A percentile compares a stretch with the other conserved stretches of the same genome.
phyloP scores from a whole-genome alignment of 2,888 invertebrate species.

The Flexamia atlantica region DNA sequence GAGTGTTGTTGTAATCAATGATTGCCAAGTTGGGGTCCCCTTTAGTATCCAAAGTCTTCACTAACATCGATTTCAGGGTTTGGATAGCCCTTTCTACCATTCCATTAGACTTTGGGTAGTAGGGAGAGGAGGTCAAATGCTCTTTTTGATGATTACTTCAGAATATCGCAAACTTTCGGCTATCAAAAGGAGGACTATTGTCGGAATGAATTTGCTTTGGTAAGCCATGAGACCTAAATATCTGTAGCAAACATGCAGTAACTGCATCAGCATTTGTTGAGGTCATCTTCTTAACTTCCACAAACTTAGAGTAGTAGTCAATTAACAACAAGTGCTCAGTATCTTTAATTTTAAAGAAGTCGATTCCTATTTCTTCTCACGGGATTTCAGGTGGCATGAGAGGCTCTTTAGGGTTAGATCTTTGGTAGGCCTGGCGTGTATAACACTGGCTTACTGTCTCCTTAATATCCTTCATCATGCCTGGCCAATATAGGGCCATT shows the following conservation, averaged over 20 bases:
- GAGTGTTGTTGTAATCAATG: constrained; percentile 3
- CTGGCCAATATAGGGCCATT: neutral
- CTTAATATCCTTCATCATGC: neutral
- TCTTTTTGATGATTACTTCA: neutral
- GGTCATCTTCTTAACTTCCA: neutral
- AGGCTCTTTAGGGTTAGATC: neutral
- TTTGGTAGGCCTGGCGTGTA: neutral
- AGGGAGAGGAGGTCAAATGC: constrained; percentile 9
- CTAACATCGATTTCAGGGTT: neutral
- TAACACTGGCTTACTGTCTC: neutral
- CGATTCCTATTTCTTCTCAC: neutral
- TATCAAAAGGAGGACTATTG: constrained; percentile 23
- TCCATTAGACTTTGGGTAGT: constrained; percentile 1
- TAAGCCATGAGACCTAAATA: constrained; percentile 14
- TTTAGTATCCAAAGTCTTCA: neutral
- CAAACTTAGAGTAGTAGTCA: constrained; percentile 5
- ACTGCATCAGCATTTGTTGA: neutral
- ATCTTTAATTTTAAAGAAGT: neutral
- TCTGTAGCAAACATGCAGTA: neutral
- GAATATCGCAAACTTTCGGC: neutral
- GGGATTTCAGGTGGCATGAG: neutral
- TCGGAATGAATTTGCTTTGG: neutral
- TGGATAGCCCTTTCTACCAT: constrained; percentile 24
- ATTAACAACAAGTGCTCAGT: neutral
- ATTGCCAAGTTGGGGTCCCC: neutral